phyloP scores from a whole-genome alignment of 2,113 vertebrate species.

The Felis chaus region DNA sequence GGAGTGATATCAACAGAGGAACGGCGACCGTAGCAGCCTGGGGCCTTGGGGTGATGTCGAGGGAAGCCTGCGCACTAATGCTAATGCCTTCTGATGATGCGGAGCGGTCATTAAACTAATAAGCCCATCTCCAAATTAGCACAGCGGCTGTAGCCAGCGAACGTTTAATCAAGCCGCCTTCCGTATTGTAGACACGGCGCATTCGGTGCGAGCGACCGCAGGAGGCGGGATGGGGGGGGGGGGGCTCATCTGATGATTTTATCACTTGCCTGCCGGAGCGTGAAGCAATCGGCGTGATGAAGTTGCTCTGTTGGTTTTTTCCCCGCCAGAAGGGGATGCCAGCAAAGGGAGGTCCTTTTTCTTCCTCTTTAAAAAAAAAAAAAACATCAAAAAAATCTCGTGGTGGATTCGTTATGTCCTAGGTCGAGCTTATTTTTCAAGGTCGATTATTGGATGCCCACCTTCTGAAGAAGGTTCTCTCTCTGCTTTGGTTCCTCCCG shows the following conservation, averaged over 20 bases:
- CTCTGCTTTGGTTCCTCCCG: neutral
- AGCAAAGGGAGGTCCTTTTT: neutral
- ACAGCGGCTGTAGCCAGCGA: conserved; percentile 82
- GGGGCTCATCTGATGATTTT: conserved; percentile 82
- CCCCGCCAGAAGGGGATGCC: conserved; percentile 72
- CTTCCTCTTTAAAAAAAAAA: neutral
- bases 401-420: neutral
- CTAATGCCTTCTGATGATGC: conserved; percentile 98
- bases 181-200: conserved; percentile 85
- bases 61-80: conserved; percentile 90
- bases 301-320: conserved; percentile 62
- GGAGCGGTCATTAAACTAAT: conserved; percentile 99
- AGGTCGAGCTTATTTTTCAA: neutral
- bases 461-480: neutral
- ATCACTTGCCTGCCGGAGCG: conserved; percentile 86
- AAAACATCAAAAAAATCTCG: accelerated
- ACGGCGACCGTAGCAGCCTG: neutral
- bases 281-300: conserved; percentile 87
- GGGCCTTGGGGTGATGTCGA: conserved; percentile 90
- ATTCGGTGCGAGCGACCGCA: conserved; percentile 81
- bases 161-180: conserved; percentile 86
- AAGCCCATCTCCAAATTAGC: conserved; percentile 96
- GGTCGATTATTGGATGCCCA: neutral
- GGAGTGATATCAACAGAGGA: neutral
- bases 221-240: conserved; percentile 72